These are phyloP conservation scores for Eupithecia vulgata DNA, from an alignment of 2,888 invertebrate species.

Conservation along the genomic window DNA sequence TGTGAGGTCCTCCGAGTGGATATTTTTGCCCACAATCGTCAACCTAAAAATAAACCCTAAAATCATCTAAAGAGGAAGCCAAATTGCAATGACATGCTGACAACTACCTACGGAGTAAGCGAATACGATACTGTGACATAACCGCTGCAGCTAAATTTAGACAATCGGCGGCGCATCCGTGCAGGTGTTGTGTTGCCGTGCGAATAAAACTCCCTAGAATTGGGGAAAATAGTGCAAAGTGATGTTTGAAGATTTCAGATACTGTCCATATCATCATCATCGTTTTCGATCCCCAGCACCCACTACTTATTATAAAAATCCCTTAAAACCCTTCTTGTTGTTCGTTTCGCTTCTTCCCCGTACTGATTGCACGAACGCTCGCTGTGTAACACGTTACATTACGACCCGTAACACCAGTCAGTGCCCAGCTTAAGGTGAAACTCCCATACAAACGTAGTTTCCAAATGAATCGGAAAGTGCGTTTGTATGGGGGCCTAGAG, in stretches of 20 bases:
- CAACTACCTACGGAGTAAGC: conserved; percentile 6
- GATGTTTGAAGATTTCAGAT: background rate
- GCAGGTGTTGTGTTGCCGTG: conserved; percentile 76
- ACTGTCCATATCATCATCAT: no score
- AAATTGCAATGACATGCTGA: conserved; percentile 18
- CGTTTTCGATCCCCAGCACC: no score
- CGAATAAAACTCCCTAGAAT: conserved; percentile 58
- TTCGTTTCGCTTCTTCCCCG: no score
- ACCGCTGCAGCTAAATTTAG: conserved; percentile 74
- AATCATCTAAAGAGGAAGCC: background rate
- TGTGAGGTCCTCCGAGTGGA: background rate
- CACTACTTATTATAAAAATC: no score
- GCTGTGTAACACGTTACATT: no score
- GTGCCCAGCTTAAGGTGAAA: no score
- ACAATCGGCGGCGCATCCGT: conserved; percentile 71
- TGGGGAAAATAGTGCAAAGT: conserved; percentile 36
- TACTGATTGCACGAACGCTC: no score
- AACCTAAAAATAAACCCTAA: background rate
- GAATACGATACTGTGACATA: conserved; percentile 62
- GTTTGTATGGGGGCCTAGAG: no score
- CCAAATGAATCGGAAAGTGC: no score
- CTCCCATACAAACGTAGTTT: no score
- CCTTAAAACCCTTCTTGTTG: no score
- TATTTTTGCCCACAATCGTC: background rate
- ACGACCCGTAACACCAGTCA: no score